A percentile compares a stretch with the other conserved stretches of the same genome.
Conservation (phyloP, 1,140 invertebrate species). For the Drosophila ogumai region DNA sequence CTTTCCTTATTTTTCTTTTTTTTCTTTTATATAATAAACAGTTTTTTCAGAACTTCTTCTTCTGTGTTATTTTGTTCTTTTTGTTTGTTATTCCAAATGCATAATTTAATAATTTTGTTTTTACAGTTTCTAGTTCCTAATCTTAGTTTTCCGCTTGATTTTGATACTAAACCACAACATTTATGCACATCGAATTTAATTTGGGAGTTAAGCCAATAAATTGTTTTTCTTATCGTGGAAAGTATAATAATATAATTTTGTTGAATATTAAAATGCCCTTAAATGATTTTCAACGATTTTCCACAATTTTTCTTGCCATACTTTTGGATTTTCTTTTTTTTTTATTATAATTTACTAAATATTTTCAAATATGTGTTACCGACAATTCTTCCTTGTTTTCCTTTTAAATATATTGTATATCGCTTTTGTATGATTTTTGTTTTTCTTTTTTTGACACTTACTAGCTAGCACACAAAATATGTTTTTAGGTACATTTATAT, state of each 20-base stretch:
- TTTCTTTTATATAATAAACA: slow-evolving; percentile 63
- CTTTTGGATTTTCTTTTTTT: slow-evolving; percentile 28
- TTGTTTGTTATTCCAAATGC: slow-evolving; percentile 51
- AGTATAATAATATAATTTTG: slow-evolving; percentile 42
- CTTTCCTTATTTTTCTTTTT: neutral
- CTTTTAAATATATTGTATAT: slow-evolving; percentile 56
- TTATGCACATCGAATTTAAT: slow-evolving; percentile 75
- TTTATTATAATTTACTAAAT: slow-evolving; percentile 72
- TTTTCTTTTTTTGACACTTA: slow-evolving; percentile 71
- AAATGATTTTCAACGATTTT: slow-evolving; percentile 43
- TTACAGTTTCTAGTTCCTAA: slow-evolving; percentile 47
- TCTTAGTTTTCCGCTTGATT: slow-evolving; percentile 49
- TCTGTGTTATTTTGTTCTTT: slow-evolving; percentile 18
- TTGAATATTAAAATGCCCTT: slow-evolving; percentile 54
- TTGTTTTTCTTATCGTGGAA: slow-evolving; percentile 54
- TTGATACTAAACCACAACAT: slow-evolving; percentile 79
- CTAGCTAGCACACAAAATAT: slow-evolving; percentile 83
- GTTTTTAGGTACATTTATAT: slow-evolving; percentile 82
- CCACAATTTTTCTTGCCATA: slow-evolving; percentile 41
- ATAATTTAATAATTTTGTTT: slow-evolving; percentile 42
- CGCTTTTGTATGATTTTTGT: slow-evolving; percentile 47
- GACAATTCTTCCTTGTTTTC: slow-evolving; percentile 59
- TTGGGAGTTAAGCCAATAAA: slow-evolving; percentile 72
- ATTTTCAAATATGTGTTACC: slow-evolving; percentile 64
- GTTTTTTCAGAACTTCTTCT: slow-evolving; percentile 55